Conservation (phyloP, 2,113 vertebrate genomes). For the Neogale vison region DNA sequence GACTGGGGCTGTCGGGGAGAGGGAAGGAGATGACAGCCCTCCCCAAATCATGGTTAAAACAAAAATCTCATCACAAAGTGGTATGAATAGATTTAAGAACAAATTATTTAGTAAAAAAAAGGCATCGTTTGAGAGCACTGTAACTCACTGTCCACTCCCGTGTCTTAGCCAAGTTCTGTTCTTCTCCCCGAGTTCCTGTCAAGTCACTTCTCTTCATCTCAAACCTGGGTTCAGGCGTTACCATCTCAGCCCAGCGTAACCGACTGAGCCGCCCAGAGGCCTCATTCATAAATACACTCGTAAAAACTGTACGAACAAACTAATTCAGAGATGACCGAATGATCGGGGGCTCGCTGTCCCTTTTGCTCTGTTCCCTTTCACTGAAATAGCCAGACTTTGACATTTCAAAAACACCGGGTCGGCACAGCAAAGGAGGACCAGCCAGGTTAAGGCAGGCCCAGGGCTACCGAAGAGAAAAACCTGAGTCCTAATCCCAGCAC, state of each 20-base stretch:
- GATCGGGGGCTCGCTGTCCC: not conserved
- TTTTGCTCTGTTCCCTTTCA: not conserved
- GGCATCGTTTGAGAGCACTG: not conserved
- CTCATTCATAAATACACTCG: not conserved
- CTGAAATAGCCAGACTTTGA: not conserved
- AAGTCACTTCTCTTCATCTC: not conserved
- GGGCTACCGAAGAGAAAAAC: not conserved
- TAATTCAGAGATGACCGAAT: not conserved
- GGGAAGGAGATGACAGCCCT: not conserved
- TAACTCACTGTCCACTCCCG: not conserved
- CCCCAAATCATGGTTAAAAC: not conserved
- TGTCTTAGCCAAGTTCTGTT: not conserved
- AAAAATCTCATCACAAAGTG: not conserved
- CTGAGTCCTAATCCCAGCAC: not conserved
- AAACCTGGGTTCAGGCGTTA: not conserved
- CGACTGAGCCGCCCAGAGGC: accelerated
- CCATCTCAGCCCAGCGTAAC: not conserved
- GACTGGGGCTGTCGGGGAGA: not conserved
- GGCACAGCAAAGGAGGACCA: not conserved
- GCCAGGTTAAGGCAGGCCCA: not conserved
- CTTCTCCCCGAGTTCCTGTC: not conserved
- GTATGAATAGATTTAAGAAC: not conserved
- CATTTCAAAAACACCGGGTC: not conserved
- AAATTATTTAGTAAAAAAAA: not conserved
- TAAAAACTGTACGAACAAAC: not conserved